Evolutionary conservation across 92 coral and sea anemone genomes (phyloP).

Genomic region (Porites rus): DNA sequence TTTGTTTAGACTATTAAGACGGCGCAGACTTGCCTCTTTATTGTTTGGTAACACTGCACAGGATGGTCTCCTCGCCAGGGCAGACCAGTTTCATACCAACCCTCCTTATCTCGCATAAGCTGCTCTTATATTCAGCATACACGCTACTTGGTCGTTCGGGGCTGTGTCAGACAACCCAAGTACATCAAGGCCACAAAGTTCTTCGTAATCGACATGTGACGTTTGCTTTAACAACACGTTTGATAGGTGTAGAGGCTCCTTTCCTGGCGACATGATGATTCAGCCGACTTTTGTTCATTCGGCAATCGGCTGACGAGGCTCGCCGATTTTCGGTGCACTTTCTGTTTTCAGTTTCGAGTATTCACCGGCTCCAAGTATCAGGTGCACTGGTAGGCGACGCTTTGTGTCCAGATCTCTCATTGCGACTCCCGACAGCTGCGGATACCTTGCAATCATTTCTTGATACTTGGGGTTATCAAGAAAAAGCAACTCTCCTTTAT

Average conservation of each 20-base stretch:
- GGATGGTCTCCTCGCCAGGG: constrained; percentile 71
- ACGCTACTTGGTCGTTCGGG: constrained; percentile 50
- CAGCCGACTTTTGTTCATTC: constrained; percentile 23
- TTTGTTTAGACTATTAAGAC: constrained; percentile 31
- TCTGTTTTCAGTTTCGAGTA: constrained; percentile 35
- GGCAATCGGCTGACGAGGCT: constrained; percentile 31
- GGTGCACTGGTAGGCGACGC: constrained; percentile 32
- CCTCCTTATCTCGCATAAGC: constrained; percentile 31
- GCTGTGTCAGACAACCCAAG: constrained; percentile 48
- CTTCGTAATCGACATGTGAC: constrained; percentile 49
- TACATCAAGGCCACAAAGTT: constrained; percentile 33
- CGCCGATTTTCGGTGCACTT: constrained; percentile 6
- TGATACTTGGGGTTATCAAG: constrained; percentile 38
- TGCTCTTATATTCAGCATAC: constrained; percentile 48
- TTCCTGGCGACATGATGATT: constrained; percentile 57
- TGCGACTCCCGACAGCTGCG: constrained; percentile 16
- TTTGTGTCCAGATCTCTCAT: background rate
- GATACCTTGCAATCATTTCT: constrained; percentile 16
- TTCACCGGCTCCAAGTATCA: constrained; percentile 43
- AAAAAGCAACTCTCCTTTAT: constrained; percentile 28
- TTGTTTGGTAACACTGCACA: constrained; percentile 42
- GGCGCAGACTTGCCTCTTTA: constrained; percentile 47
- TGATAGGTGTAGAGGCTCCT: constrained; percentile 25
- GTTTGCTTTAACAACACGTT: constrained; percentile 46
- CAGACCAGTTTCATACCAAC: constrained; percentile 27